Evolutionary conservation across 2,888 invertebrate genomes (phyloP).

Genomic region (Gymnocheta viridis): DNA sequence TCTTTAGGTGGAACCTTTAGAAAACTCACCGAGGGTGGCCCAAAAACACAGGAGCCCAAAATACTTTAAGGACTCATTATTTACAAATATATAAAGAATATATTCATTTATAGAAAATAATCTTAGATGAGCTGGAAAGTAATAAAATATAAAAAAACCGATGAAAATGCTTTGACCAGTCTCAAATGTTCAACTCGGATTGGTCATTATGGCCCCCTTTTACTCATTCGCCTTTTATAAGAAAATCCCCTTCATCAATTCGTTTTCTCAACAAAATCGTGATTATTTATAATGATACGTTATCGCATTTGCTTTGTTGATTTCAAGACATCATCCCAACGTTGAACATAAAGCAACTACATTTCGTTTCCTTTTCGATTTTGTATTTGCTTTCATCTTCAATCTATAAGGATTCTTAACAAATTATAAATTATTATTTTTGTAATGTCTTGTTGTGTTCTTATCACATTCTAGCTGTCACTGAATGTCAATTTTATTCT

Average conservation of each 20-base stretch:
- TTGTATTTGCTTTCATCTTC: constrained; percentile 6
- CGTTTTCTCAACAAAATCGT: neutral
- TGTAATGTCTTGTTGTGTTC: constrained; percentile 42
- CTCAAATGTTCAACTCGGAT: too few species aligned
- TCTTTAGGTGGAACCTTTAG: neutral
- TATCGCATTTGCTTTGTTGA: constrained; percentile 31
- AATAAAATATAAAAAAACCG: neutral
- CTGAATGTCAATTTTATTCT: constrained; percentile 64
- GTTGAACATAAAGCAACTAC: neutral
- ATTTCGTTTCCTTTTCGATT: constrained; percentile 5
- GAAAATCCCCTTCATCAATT: neutral
- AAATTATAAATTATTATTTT: constrained; percentile 68
- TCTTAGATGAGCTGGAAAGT: too few species aligned
- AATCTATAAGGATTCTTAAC: constrained; percentile 42
- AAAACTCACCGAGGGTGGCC: neutral
- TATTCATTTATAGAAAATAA: too few species aligned
- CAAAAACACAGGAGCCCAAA: neutral
- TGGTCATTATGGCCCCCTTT: neutral
- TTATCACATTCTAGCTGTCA: constrained; percentile 66
- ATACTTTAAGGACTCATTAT: too few species aligned
- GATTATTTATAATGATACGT: constrained; percentile 25
- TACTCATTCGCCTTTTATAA: neutral
- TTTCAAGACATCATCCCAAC: constrained; percentile 7
- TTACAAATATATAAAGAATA: too few species aligned
- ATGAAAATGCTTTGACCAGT: neutral